Evolutionary conservation across 2,888 invertebrate genomes (phyloP), one percentile per base, ranked within the genome.

Genomic region (Drosophila macrospina): DNA sequence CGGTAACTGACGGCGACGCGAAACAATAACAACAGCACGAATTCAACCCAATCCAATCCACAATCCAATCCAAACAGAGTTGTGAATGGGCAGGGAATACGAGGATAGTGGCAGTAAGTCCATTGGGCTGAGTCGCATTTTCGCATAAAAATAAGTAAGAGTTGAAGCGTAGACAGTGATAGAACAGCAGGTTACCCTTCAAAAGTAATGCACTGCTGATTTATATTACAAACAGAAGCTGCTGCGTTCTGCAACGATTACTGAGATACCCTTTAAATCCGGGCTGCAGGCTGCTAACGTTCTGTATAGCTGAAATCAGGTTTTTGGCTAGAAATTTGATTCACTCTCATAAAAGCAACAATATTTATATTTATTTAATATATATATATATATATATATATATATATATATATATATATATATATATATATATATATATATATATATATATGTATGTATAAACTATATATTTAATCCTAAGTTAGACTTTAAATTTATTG

Each of bases 1-100:
- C 48, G 41, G 63, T 52, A 73, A 56, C 73, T 63, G 70, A 75
- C 42, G 76, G 73, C 74, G 65, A 57, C 77, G 74, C 72, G 45
- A 50, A 73, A 73, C 63, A 74, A 74, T 68, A 74, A 74, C 63
- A 74, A 60, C 24, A 61, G 36, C 41, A 34, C 24, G 51, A 44
- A 60, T 30, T 24, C 48, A 62, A 15, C n/a, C 15, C 37, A 42
- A 42, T 5, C 15, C 37, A 42, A 42, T 5, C 20, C 52, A 41
- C 50, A 50, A 52, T 39, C 39, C 51, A 30, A 32, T 8, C 20
- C 42, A 55, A 55, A 44, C 55, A 42, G 52, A 41, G 30, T 20
- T 30, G 52, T 39, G 52, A 52, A 47, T 47, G 47, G 28, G 11
- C 16, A 47, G 47, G 32, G 47, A 32, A 47, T 47, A 47, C 47